Conservation (phyloP, 2,797 vertebrate species). For the Myotis daubentonii region DNA sequence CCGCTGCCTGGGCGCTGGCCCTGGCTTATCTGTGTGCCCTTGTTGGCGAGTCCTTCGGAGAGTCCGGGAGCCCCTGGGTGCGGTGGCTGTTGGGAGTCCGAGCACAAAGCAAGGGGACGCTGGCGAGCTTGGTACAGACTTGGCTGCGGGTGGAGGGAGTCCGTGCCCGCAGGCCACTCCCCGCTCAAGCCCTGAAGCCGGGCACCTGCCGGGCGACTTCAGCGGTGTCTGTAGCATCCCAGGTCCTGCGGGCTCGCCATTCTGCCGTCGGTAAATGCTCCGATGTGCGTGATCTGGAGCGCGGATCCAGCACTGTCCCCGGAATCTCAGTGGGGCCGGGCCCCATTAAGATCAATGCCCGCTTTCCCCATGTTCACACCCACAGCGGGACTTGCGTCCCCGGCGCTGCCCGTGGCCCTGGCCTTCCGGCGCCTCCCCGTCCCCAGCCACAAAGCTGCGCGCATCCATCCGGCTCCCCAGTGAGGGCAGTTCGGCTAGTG, state of each 20-base stretch:
- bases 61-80: not conserved
- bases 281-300: not conserved
- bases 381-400: no score
- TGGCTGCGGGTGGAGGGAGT: not conserved
- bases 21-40: not conserved
- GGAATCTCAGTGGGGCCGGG: not conserved
- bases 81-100: not conserved
- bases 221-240: not conserved
- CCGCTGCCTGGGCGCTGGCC: not conserved
- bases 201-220: not conserved
- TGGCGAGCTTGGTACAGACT: accelerated
- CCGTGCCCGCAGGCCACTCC: not conserved
- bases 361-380: not conserved
- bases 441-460: not conserved
- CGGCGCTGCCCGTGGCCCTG: not conserved
- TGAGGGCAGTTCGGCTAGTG: not conserved
- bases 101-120: not conserved
- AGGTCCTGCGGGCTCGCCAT: not conserved
- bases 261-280: not conserved
- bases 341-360: not conserved
- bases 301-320: accelerated
- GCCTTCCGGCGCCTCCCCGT: accelerated
- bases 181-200: not conserved
- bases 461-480: not conserved
- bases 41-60: not conserved